These are phyloP conservation scores for Porites australiensis DNA, from an alignment of 64 coral and sea anemone genomes.

Conservation along the genomic window DNA sequence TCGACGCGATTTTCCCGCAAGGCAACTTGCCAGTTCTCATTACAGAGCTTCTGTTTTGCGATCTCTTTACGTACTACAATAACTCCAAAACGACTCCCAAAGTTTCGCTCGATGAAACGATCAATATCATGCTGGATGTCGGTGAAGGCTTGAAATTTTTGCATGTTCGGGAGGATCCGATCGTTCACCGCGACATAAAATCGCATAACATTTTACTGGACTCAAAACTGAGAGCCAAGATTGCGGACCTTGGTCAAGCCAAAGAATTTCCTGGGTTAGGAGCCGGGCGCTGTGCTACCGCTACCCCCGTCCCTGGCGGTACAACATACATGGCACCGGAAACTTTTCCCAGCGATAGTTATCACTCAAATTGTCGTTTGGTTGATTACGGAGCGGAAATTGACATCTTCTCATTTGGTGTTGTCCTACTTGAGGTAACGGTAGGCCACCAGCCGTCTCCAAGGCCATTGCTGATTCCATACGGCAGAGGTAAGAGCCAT, in stretches of 20 bases:
- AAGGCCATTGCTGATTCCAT: neutral
- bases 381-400: constrained; percentile 27
- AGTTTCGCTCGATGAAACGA: constrained; percentile 26
- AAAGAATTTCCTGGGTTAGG: neutral
- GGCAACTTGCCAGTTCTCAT: constrained; percentile 11
- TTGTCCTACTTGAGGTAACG: constrained; percentile 6
- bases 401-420: constrained; percentile 36
- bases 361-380: neutral
- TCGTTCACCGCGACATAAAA: constrained; percentile 51
- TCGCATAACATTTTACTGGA: constrained; percentile 20
- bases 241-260: constrained; percentile 39
- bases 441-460: neutral
- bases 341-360: neutral
- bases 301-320: neutral
- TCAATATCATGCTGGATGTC: constrained; percentile 37
- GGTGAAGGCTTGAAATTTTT: constrained; percentile 34
- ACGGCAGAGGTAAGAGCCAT: neutral
- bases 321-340: constrained; percentile 15
- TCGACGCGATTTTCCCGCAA: neutral
- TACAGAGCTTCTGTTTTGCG: constrained; percentile 24
- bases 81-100: constrained; percentile 16
- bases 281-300: too few species aligned
- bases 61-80: neutral
- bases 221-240: constrained; percentile 34
- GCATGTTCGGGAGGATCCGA: neutral